Percentiles rank a stretch among this genome's conserved stretches.
Evolutionary conservation across 2,113 vertebrate species (phyloP).

Genomic region (Rhinolophus sinicus): DNA sequence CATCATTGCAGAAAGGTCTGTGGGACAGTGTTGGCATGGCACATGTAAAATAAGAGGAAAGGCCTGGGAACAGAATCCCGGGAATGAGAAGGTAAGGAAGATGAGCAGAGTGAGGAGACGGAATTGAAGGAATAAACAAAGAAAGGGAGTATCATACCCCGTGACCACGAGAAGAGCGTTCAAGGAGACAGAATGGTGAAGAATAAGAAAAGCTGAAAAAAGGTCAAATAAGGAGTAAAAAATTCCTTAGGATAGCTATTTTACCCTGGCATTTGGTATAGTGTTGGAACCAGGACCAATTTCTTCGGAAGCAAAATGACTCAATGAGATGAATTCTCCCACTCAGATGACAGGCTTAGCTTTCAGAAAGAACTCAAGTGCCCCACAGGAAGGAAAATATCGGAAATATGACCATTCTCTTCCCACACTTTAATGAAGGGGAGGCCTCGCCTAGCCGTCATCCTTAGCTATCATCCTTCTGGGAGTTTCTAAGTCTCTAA

Average conservation of each 20-base stretch:
- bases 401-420: neutral
- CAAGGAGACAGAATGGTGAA: neutral
- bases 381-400: neutral
- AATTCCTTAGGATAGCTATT: neutral
- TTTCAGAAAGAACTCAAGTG: neutral
- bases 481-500: neutral
- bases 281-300: neutral
- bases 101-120: neutral
- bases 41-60: neutral
- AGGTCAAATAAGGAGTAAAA: neutral
- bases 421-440: neutral
- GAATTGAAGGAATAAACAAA: neutral
- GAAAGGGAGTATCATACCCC: neutral
- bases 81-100: neutral
- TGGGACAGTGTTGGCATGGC: accelerated
- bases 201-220: neutral
- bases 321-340: neutral
- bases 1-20: neutral
- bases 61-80: neutral
- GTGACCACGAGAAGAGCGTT: neutral
- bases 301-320: conserved; percentile 29
- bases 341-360: neutral
- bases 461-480: neutral
- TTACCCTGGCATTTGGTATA: neutral
- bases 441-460: neutral